Evolutionary conservation across 2,797 vertebrate genomes (phyloP), one percentile per base, ranked within the genome.

Genomic region (Enteromius fasciolatus): DNA sequence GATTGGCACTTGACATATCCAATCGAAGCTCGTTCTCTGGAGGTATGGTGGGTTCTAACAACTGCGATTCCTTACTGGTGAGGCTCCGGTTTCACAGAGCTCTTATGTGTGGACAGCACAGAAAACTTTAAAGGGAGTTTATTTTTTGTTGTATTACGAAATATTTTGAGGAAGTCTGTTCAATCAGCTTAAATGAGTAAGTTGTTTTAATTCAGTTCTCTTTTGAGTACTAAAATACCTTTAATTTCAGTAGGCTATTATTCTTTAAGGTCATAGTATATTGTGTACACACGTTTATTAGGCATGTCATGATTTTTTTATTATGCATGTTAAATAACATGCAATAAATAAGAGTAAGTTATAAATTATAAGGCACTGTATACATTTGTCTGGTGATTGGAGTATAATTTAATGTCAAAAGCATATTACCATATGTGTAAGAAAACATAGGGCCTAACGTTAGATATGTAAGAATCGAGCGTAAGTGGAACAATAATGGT

Each of bases 1-100:
- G 75, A 83, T 54, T 25, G 81, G 4, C 81, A 77, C 39, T 15
- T 61, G 5, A 70, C 14, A 18, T 25, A 31, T 78, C 74, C 81
- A 83, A 70, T 83, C 11, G n/a, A 50, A 48, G 28, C 28, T 70
- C 54, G 20, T 18, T 69, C 20, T 41, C 46, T 57, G 25, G 33
- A n/a, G 66, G 1, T 14, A 12, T 36, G n/a, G 28, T 50, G 64
- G 66, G 18, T 2, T 46, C 61, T 36, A 54, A 66, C 52, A 36
- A 69, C 41, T 17, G 81, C 6, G 20, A 50, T 50, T 59, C 28
- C 20, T 70, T 20, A 48, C 46, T 48, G 31, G 67, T n/a, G 67
- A 20, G 52, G 14, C 9, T 77, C 54, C 14, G 14, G 54, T 70
- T 70, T 83, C 66, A 28, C 6, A 63, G 17, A 12, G 52, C 48